Evolutionary conservation across 2,797 vertebrate genomes (phyloP).

Genomic region (Gallinago nigripennis): DNA sequence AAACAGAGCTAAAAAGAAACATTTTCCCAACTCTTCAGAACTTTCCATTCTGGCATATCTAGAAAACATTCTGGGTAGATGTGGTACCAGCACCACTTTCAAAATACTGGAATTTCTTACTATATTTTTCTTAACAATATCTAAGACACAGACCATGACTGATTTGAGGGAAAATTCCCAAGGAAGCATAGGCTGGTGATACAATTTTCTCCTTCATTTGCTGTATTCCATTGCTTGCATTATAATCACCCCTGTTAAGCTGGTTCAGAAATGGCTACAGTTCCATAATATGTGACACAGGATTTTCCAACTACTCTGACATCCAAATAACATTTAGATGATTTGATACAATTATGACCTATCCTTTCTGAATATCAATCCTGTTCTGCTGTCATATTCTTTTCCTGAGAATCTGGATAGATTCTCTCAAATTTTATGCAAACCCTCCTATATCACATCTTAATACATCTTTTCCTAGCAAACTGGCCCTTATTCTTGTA

Average conservation of each 20-base stretch:
- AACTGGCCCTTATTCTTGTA: neutral
- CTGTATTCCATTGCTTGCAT: neutral
- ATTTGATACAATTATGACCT: neutral
- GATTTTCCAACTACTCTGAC: neutral
- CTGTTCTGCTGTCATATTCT: neutral
- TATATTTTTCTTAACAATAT: neutral
- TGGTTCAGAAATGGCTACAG: neutral
- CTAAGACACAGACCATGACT: neutral
- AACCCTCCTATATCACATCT: neutral
- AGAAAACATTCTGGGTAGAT: neutral
- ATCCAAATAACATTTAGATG: neutral
- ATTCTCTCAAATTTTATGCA: neutral
- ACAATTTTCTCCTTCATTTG: neutral
- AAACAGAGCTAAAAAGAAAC: neutral
- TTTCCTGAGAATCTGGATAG: neutral
- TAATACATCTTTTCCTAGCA: neutral
- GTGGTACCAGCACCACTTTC: neutral
- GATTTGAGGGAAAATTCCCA: neutral
- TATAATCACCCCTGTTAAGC: neutral
- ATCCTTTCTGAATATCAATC: neutral
- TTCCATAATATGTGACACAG: neutral
- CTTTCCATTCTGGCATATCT: neutral
- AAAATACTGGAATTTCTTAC: neutral
- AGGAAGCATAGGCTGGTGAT: neutral
- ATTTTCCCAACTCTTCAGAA: neutral